Evolutionary conservation across 2,113 vertebrate species (phyloP).

Genomic region (Cacatua alba): DNA sequence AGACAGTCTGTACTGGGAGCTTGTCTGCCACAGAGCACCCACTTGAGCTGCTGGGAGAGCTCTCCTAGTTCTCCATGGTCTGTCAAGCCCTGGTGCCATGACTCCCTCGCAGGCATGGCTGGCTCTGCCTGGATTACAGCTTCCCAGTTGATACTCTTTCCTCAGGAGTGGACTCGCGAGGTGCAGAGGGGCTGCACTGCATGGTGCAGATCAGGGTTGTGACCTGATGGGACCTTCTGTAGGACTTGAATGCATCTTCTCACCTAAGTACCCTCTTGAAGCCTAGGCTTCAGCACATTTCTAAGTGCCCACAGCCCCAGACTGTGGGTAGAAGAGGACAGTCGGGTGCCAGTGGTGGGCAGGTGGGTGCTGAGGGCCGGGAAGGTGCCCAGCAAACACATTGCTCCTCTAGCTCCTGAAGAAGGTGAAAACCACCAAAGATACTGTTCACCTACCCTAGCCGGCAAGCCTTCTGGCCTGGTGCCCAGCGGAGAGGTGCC

Average conservation of each 20-base stretch:
- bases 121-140: neutral
- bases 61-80: neutral
- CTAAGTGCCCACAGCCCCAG: neutral
- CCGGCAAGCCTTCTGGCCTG: neutral
- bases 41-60: neutral
- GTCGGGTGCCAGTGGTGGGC: neutral
- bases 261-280: neutral
- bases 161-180: neutral
- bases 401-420: neutral
- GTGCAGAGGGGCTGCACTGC: neutral
- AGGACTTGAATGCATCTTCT: neutral
- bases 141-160: neutral
- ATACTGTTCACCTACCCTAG: neutral
- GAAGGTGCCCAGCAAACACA: neutral
- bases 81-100: neutral
- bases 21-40: accelerated
- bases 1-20: neutral
- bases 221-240: neutral
- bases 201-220: neutral
- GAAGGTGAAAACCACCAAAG: neutral
- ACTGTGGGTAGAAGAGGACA: neutral
- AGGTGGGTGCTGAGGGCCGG: neutral
- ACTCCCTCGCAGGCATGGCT: accelerated
- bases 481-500: neutral
- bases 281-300: neutral